Evolutionary conservation across 2,113 vertebrate genomes (phyloP), one percentile per base, ranked within the genome.

Genomic region (Macrotus californicus): DNA sequence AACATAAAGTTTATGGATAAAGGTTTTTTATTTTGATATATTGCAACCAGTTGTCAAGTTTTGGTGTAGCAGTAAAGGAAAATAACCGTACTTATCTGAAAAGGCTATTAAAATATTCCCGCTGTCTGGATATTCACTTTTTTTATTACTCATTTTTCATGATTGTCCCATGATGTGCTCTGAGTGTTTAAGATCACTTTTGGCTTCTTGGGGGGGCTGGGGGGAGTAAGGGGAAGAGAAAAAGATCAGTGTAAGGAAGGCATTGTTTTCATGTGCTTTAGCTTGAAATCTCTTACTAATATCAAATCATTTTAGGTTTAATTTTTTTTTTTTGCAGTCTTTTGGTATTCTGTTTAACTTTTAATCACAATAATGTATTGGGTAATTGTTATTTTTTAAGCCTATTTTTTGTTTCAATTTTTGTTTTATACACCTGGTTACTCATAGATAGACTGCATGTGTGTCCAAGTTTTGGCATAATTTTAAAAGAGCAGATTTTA

Each of bases 291-390:
- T 50, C 24, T 87, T 56, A 81, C 12, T 92, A 56, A 61, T 43
- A 59, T 8, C 6, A 67, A 80, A 56, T 83, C 77, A 36, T 82
- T 86, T 93, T 93, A 88, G 59, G 39, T 94, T 95, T 82, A 66
- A 41, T 39, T 85, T 93, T 36, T 39, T 85, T 93, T 52, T 94
- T 89, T n/a, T 64, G 24, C 34, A 41, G 48, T 72, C 61, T 89
- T 96, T 18, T 67, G 82, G 70, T 21, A 66, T 34, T 83, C 5
- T 29, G 2, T 90, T 76, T 43, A 56, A 15, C 66, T 79, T 85
- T 94, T 77, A 36, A 15, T 94, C 67, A 36, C 59, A 19, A 39
- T 89, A 70, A 76, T 81, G 50, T 13, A 29, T 93, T 61, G 69
- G 21, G 24, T 73, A 43, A 69, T 84, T 70, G 41, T n/a, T 86